Evolutionary conservation across 1,140 invertebrate genomes (phyloP).

Genomic region (Agrilus planipennis): DNA sequence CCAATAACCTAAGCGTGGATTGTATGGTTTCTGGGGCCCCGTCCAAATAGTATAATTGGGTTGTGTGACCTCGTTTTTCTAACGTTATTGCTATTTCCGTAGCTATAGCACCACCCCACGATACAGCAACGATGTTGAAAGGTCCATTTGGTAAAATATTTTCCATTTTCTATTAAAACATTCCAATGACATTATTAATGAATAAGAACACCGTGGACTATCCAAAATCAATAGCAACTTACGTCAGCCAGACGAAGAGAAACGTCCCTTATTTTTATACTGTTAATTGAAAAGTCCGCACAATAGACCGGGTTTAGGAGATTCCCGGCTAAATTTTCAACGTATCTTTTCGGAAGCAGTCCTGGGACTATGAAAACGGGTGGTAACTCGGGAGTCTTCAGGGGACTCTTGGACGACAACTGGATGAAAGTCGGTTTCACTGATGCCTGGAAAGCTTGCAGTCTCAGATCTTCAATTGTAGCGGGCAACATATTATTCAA

Average conservation of each 20-base stretch:
- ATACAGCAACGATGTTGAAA: constrained; percentile 30
- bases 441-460: constrained; percentile 16
- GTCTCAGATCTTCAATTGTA: constrained; percentile 17
- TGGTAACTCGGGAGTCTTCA: constrained; percentile 25
- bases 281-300: constrained; percentile 21
- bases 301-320: constrained; percentile 27
- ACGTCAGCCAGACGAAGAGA: too few relatives aligned
- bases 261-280: too few relatives aligned
- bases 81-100: constrained; percentile 29
- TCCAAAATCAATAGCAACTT: too few relatives aligned
- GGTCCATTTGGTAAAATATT: constrained; percentile 25
- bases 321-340: constrained; percentile 19
- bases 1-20: constrained; percentile 22
- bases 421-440: constrained; percentile 24
- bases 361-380: constrained; percentile 32
- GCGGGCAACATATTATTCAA: constrained; percentile 23
- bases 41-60: constrained; percentile 29
- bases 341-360: constrained; percentile 16
- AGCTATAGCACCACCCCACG: constrained; percentile 29
- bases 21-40: constrained; percentile 29
- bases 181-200: too few relatives aligned
- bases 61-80: constrained; percentile 22
- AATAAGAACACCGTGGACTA: too few relatives aligned
- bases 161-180: constrained; percentile 28
- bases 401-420: constrained; percentile 23